Conservation (phyloP, 2,113 vertebrate genomes). For the Edolisoma coerulescens region DNA sequence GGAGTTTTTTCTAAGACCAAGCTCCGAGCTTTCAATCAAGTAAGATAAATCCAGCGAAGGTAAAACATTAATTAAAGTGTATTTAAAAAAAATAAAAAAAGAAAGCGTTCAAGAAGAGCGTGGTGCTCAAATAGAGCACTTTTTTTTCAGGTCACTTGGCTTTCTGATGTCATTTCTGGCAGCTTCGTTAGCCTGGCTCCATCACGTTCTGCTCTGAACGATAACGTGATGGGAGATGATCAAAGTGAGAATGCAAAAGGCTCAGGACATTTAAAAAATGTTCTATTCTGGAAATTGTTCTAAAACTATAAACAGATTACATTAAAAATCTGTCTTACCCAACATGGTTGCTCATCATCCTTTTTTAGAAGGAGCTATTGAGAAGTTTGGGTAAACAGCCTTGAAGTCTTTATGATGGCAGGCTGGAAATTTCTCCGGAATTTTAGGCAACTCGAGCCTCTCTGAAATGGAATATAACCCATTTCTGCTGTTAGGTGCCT, state of each 20-base stretch:
- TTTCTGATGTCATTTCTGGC: constrained; percentile 60
- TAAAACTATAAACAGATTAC: constrained; percentile 60
- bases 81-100: neutral
- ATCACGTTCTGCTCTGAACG: constrained; percentile 46
- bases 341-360: constrained; percentile 40
- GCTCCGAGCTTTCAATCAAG: neutral
- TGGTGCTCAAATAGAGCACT: neutral
- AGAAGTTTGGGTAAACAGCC: constrained; percentile 51
- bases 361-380: constrained; percentile 46
- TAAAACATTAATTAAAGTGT: constrained; percentile 16
- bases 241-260: constrained; percentile 61
- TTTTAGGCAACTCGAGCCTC: neutral
- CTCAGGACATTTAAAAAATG: constrained; percentile 49
- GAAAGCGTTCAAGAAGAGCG: neutral
- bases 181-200: constrained; percentile 52
- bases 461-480: constrained; percentile 8
- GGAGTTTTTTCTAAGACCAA: neutral
- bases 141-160: constrained; percentile 36
- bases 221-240: constrained; percentile 52
- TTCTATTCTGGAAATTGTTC: constrained; percentile 60
- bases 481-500: constrained; percentile 31
- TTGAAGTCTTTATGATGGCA: constrained; percentile 36
- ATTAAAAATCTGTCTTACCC: constrained; percentile 54
- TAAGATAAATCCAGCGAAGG: neutral
- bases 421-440: neutral